Base-by-base conservation (phyloP, 2,113 vertebrate genomes). In the Istiophorus platypterus region DNA sequence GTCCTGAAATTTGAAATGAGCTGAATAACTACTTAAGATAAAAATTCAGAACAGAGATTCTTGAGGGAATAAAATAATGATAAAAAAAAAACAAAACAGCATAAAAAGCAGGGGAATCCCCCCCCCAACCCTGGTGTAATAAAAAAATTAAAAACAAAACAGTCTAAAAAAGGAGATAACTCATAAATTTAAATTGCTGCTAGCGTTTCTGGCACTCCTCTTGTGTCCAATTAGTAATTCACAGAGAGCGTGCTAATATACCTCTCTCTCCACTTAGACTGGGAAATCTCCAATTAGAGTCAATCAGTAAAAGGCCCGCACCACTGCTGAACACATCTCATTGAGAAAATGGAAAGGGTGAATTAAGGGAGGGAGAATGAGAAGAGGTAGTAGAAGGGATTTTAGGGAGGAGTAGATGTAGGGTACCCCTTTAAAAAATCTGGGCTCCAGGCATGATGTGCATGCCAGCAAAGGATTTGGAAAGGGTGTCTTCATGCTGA, bases 271-370 rank as follows among this genome's bases (percentile, higher is more conserved):
- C 95, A 96, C 94, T 97, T 95, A 96, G 95, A 96, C 95, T 96
- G 96, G 96, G 96, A 97, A 96, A 97, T 97, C 95, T 97, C 96
- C 96, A 97, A 97, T 98, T 98, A 97, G 96, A 97, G 96, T 96
- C 96, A 96, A 96, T 97, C 97, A 97, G 96, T 7, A 95, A 96
- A 96, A 94, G 94, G 95, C 95, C 96, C 92, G 94, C 95, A 95
- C 95, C 95, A 94, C 81, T 69, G 94, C 45, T 83, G 94, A 95
- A 88, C 89, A 77, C 83, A 72, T 92, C 89, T 85, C 92, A 91
- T 80, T 89, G 90, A 92, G 81, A 85, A 91, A 79, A 91, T 84
- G 80, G 89, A 78, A 80, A 73, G 61, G 93, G 92, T 18, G 93
- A 94, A 94, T 93, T 86, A 84, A 94, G 94, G 92, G 95, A 95